phyloP scores from a whole-genome alignment of 2,797 vertebrate genomes.

The Danio jaintianensis region DNA sequence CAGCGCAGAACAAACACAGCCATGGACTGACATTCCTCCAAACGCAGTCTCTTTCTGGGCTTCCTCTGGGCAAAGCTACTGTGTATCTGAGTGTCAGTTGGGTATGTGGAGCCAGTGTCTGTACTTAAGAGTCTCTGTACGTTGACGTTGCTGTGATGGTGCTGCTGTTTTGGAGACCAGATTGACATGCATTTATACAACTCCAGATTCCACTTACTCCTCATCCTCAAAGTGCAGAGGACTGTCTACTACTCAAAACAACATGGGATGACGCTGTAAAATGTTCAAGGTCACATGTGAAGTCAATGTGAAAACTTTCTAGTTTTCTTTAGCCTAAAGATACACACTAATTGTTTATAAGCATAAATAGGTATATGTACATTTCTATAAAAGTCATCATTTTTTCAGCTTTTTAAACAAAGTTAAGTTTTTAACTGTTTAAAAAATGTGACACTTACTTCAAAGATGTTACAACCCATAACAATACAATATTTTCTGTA shows the following conservation, averaged over 20 bases:
- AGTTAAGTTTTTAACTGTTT: no score
- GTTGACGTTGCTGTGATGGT: constrained; percentile 43
- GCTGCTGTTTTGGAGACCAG: constrained; percentile 57
- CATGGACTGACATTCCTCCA: constrained; percentile 26
- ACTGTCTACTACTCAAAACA: constrained; percentile 4
- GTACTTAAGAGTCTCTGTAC: constrained; percentile 28
- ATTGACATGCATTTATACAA: constrained; percentile 39
- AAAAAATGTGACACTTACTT: no score
- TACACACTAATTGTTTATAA: background rate
- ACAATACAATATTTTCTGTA: no score
- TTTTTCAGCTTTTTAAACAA: no score
- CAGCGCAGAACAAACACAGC: constrained; percentile 33
- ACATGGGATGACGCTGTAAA: background rate
- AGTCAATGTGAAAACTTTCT: background rate
- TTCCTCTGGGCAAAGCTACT: constrained; percentile 53
- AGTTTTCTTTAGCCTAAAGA: background rate
- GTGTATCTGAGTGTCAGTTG: constrained; percentile 42
- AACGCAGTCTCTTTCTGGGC: constrained; percentile 35
- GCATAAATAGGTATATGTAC: no score
- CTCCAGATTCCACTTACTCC: constrained; percentile 32
- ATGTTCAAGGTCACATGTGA: background rate
- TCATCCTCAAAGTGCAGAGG: constrained; percentile 36
- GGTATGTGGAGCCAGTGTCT: constrained; percentile 40
- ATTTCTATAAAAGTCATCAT: no score
- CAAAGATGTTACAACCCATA: no score